Conservation (phyloP, 1,140 invertebrate genomes). For the Heliconius nattereri region DNA sequence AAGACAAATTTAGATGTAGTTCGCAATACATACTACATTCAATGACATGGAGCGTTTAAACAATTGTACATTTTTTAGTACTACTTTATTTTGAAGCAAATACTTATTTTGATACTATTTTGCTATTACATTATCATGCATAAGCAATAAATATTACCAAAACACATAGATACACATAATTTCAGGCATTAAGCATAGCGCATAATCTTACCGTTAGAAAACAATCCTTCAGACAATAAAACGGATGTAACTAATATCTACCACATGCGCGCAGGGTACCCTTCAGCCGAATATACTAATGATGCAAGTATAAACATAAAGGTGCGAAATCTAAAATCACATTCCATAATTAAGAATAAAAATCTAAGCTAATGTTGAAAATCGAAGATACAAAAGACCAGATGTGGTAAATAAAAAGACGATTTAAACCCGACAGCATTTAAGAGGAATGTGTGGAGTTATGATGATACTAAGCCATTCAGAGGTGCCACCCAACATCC, state of each 20-base stretch:
- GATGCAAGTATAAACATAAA: constrained; percentile 66
- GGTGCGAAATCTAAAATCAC: constrained; percentile 73
- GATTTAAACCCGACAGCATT: constrained; percentile 39
- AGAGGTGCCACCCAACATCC: constrained; percentile 74
- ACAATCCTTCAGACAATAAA: constrained; percentile 15
- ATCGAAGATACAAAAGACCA: constrained; percentile 66
- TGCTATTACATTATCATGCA: constrained; percentile 15
- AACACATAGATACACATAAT: not conserved
- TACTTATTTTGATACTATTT: not conserved
- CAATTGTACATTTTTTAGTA: not conserved
- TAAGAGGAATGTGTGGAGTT: constrained; percentile 66
- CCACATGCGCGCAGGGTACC: constrained; percentile 52
- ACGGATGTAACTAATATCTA: constrained; percentile 39
- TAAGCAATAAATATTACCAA: constrained; percentile 3
- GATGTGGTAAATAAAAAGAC: constrained; percentile 63
- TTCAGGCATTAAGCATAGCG: constrained; percentile 23
- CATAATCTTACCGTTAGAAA: constrained; percentile 28
- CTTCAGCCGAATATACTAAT: constrained; percentile 58
- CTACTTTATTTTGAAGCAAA: not conserved
- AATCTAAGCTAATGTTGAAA: constrained; percentile 65
- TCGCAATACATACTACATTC: too few relatives aligned
- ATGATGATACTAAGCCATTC: constrained; percentile 79
- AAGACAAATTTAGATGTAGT: not conserved
- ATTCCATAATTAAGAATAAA: constrained; percentile 63
- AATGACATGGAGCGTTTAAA: not conserved